Conservation (phyloP, 2,888 invertebrate genomes). For the Mesochorus sp. region DNA sequence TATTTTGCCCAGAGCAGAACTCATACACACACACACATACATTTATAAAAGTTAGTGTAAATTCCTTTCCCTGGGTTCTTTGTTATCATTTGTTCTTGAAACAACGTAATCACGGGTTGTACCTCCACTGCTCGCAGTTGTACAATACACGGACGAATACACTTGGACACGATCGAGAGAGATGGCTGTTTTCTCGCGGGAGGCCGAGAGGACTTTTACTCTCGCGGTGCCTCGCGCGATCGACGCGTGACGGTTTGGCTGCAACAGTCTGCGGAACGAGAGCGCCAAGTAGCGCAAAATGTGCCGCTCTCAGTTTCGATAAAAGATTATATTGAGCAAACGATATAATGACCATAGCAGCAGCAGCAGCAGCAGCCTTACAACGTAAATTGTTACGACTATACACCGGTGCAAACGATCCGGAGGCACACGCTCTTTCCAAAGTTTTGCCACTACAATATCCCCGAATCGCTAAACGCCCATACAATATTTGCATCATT, state of each 20-base stretch:
- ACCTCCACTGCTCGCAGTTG: slow-evolving; percentile 8
- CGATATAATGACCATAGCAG: slow-evolving; percentile 73
- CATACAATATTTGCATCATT: no score
- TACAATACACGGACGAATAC: background rate
- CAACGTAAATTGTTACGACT: slow-evolving; percentile 61
- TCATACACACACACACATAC: slow-evolving; percentile 9
- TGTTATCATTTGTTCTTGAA: slow-evolving; percentile 62
- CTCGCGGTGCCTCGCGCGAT: slow-evolving; percentile 23
- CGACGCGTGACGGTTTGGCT: slow-evolving; percentile 50
- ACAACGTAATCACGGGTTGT: slow-evolving; percentile 58
- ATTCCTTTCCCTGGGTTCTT: slow-evolving; percentile 55
- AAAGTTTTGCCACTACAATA: slow-evolving; percentile 8
- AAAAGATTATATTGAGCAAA: slow-evolving; percentile 70
- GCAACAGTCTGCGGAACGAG: slow-evolving; percentile 35
- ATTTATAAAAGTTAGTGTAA: background rate
- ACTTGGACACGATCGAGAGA: slow-evolving; percentile 24
- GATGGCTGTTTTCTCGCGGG: slow-evolving; percentile 51
- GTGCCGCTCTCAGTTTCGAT: slow-evolving; percentile 61
- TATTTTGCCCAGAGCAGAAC: slow-evolving; percentile 21
- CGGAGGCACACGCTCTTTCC: background rate
- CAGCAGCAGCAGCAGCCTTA: slow-evolving; percentile 61
- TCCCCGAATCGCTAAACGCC: background rate
- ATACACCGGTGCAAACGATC: slow-evolving; percentile 24
- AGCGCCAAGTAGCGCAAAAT: slow-evolving; percentile 30
- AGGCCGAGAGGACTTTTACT: slow-evolving; percentile 60